phyloP scores from a whole-genome alignment of 2,113 vertebrate species.

The Seriola rivoliana region DNA sequence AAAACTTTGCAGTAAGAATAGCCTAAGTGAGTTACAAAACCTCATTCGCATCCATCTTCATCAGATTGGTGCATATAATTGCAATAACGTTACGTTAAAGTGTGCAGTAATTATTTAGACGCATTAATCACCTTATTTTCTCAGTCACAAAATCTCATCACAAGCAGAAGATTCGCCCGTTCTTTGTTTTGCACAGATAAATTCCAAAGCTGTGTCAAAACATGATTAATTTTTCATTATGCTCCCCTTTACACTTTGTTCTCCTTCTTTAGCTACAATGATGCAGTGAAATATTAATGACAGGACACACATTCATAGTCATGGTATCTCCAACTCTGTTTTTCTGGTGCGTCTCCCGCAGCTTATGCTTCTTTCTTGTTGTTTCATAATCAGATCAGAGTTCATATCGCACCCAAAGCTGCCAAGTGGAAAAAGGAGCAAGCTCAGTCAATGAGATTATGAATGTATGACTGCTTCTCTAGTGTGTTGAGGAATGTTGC shows the following conservation, averaged over 20 bases:
- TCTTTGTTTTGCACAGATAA: slow-evolving; percentile 67
- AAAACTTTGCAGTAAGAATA: slow-evolving; percentile 21
- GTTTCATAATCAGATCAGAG: slow-evolving; percentile 80
- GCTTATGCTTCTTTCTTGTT: slow-evolving; percentile 73
- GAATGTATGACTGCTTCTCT: slow-evolving; percentile 72
- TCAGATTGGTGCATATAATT: slow-evolving; percentile 12
- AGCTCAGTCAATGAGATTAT: slow-evolving; percentile 77
- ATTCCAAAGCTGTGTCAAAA: slow-evolving; percentile 75
- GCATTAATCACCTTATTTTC: slow-evolving; percentile 60
- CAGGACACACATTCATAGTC: slow-evolving; percentile 69
- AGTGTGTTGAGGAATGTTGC: slow-evolving; percentile 59
- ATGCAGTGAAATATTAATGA: slow-evolving; percentile 84
- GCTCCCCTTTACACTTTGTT: slow-evolving; percentile 77
- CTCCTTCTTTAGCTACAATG: slow-evolving; percentile 70
- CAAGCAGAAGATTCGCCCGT: neutral
- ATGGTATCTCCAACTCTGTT: slow-evolving; percentile 55
- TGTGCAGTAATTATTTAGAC: slow-evolving; percentile 33
- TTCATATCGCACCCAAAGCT: slow-evolving; percentile 76
- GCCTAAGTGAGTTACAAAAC: slow-evolving; percentile 25
- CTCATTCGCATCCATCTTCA: slow-evolving; percentile 21
- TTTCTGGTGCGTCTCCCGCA: slow-evolving; percentile 61
- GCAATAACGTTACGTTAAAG: slow-evolving; percentile 12
- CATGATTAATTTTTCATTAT: slow-evolving; percentile 80
- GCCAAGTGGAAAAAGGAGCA: slow-evolving; percentile 74
- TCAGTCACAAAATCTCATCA: slow-evolving; percentile 40